Conservation (phyloP, 2,797 vertebrate genomes). For the Loris lydekkerianus region DNA sequence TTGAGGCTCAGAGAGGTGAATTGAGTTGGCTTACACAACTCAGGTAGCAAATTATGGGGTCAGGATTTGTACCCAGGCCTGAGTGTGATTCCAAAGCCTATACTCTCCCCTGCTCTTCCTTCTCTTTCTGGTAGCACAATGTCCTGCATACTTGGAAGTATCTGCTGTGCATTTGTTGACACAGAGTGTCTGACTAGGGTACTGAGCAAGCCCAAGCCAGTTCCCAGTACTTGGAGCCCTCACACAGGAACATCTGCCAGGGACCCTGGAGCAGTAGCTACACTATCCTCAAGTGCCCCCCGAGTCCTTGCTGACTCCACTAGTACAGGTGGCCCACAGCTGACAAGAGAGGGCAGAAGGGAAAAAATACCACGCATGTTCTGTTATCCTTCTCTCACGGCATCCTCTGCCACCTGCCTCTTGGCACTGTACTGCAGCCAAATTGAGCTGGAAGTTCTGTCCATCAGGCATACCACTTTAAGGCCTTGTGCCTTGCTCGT, state of each 20-base stretch:
- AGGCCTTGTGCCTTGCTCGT: not conserved
- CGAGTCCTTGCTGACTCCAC: not conserved
- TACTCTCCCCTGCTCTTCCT: not conserved
- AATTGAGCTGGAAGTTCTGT: not conserved
- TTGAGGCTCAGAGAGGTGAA: not conserved
- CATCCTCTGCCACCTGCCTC: accelerated
- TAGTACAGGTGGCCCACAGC: too few species aligned
- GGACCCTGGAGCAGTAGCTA: not conserved
- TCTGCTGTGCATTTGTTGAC: not conserved
- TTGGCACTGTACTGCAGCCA: not conserved
- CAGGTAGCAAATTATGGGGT: accelerated
- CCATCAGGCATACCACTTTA: not conserved
- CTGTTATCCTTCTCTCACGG: not conserved
- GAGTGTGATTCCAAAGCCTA: not conserved
- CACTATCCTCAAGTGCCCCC: not conserved
- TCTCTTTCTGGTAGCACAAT: not conserved
- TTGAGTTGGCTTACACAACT: not conserved
- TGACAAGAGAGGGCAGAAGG: too few species aligned
- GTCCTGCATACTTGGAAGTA: not conserved
- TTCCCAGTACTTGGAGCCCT: not conserved
- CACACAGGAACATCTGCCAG: not conserved
- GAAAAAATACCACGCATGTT: accelerated
- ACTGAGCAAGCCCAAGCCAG: not conserved
- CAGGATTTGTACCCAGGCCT: not conserved
- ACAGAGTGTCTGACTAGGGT: not conserved